phyloP scores from a whole-genome alignment of 2,888 invertebrate genomes.

The Odontocerum albicorne region DNA sequence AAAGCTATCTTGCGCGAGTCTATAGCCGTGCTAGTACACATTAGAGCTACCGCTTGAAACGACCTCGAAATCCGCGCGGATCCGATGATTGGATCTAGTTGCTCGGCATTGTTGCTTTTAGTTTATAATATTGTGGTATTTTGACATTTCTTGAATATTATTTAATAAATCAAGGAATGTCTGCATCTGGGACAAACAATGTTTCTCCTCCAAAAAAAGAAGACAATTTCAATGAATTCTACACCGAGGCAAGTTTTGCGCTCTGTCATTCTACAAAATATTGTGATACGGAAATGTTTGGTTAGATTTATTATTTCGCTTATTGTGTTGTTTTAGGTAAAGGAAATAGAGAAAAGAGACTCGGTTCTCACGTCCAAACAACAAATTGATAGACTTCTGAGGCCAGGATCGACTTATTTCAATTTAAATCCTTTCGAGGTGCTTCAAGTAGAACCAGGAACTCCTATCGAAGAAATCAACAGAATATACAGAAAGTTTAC shows the following conservation, averaged over 20 bases:
- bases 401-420: slow-evolving; percentile 98
- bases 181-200: slow-evolving; percentile 6
- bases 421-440: slow-evolving; percentile 97
- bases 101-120: too few species aligned
- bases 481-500: slow-evolving; percentile 96
- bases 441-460: slow-evolving; percentile 88
- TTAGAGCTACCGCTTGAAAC: too few species aligned
- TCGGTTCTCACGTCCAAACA: slow-evolving; percentile 94
- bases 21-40: too few species aligned
- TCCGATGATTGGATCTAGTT: too few species aligned
- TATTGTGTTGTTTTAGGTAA: slow-evolving; percentile 69
- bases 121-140: too few species aligned
- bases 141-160: background rate
- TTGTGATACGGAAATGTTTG: background rate
- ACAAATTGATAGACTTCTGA: slow-evolving; percentile 92
- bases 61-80: too few species aligned
- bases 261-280: background rate
- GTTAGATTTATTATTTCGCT: slow-evolving; percentile 27
- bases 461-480: slow-evolving; percentile 88
- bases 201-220: slow-evolving; percentile 43
- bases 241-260: slow-evolving; percentile 68
- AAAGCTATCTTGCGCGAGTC: too few species aligned
- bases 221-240: slow-evolving; percentile 79
- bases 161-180: slow-evolving; percentile 13
- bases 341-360: slow-evolving; percentile 97